Conservation (phyloP, 2,888 invertebrate species). For the Julus scandinavius region DNA sequence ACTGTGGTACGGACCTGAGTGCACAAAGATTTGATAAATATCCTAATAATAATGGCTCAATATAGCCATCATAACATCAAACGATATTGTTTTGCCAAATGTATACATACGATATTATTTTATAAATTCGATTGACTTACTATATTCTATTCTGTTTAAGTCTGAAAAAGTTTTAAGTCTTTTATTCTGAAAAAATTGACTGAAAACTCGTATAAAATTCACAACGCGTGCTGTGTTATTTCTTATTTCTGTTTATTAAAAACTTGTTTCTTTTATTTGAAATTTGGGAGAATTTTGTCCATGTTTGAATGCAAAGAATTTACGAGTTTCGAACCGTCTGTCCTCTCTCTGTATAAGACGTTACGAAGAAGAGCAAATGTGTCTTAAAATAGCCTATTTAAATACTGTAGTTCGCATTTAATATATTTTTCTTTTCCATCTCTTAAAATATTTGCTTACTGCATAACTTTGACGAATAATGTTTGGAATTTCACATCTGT, state of each 20-base stretch:
- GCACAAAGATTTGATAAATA: too few relatives aligned
- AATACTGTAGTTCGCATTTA: slow-evolving; percentile 27
- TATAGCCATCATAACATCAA: too few relatives aligned
- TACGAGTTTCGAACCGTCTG: neutral
- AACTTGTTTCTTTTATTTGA: neutral
- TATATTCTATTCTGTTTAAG: too few relatives aligned
- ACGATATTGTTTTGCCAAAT: too few relatives aligned
- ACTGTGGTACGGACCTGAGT: too few relatives aligned
- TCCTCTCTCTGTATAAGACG: neutral
- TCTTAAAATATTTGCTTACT: slow-evolving; percentile 26
- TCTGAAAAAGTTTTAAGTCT: too few relatives aligned
- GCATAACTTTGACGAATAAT: slow-evolving; percentile 33
- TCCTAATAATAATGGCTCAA: too few relatives aligned
- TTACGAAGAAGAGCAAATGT: neutral
- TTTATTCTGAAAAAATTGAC: too few relatives aligned
- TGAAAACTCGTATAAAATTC: neutral
- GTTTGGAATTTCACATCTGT: slow-evolving; percentile 33
- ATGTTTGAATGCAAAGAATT: neutral
- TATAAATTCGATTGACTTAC: too few relatives aligned
- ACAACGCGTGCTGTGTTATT: too few relatives aligned
- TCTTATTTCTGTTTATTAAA: neutral
- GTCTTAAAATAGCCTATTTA: slow-evolving; percentile 33
- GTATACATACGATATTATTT: too few relatives aligned
- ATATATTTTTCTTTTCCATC: slow-evolving; percentile 27
- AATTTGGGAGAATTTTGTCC: neutral